Conservation (phyloP, 2,888 invertebrate genomes). For the Altica lythri region DNA sequence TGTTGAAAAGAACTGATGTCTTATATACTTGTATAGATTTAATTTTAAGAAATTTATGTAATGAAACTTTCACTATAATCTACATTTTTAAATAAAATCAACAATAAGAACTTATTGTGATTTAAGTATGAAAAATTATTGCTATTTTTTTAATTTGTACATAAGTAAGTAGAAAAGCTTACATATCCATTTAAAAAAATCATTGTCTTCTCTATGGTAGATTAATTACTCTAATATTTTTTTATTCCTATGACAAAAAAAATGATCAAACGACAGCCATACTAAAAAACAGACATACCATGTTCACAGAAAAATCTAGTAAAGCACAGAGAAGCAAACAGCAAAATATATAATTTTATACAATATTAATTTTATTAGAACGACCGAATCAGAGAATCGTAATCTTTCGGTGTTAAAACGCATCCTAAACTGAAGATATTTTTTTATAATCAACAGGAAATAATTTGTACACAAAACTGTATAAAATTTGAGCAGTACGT, state of each 20-base stretch:
- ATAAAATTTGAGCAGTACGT: not conserved
- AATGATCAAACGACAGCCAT: slow-evolving; percentile 14
- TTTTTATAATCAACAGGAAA: too few relatives aligned
- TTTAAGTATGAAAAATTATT: too few relatives aligned
- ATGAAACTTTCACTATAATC: too few relatives aligned
- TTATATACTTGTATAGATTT: too few relatives aligned
- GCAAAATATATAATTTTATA: slow-evolving; percentile 12
- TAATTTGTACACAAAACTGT: not conserved
- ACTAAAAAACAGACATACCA: slow-evolving; percentile 14
- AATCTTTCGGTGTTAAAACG: too few relatives aligned
- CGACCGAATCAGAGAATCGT: slow-evolving; percentile 11
- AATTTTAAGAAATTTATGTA: too few relatives aligned
- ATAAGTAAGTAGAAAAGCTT: not conserved
- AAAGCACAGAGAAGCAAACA: slow-evolving; percentile 20
- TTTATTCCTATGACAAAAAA: slow-evolving; percentile 6
- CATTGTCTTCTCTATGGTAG: not conserved
- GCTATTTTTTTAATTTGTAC: too few relatives aligned
- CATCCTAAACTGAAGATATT: too few relatives aligned
- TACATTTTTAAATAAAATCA: too few relatives aligned
- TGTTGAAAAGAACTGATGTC: too few relatives aligned
- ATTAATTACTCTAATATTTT: slow-evolving; percentile 14
- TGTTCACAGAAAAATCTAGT: slow-evolving; percentile 19
- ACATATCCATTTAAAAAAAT: not conserved
- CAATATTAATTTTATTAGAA: slow-evolving; percentile 12
- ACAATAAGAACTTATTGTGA: too few relatives aligned